Conservation (phyloP, 2,113 vertebrate genomes). For the Fregata magnificens region DNA sequence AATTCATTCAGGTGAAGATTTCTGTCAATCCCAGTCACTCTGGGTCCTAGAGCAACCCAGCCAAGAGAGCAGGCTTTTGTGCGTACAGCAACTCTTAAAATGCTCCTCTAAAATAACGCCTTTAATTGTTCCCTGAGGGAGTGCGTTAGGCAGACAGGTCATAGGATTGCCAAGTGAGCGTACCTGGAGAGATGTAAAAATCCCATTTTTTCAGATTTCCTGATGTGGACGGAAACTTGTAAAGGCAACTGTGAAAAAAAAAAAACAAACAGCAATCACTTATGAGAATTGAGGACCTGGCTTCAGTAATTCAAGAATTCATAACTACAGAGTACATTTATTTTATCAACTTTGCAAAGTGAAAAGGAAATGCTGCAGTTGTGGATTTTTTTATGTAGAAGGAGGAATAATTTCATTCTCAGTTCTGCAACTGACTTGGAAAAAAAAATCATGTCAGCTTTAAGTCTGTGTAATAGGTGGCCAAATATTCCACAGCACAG, state of each 20-base stretch:
- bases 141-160: not conserved
- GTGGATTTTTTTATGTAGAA: not conserved
- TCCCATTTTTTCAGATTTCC: constrained; percentile 54
- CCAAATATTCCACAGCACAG: not conserved
- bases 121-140: not conserved
- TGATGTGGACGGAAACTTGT: not conserved
- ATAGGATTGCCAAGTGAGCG: not conserved
- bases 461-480: not conserved
- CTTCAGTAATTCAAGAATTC: not conserved
- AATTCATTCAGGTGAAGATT: constrained; percentile 72
- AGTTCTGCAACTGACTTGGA: not conserved
- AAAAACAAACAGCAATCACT: not conserved
- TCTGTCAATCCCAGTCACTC: constrained; percentile 45
- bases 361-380: not conserved
- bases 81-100: not conserved
- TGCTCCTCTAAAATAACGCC: not conserved
- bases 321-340: not conserved
- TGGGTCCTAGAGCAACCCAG: constrained; percentile 61
- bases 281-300: not conserved
- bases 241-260: constrained; percentile 47
- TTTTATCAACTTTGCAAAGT: not conserved
- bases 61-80: fast-evolving
- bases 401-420: not conserved
- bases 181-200: constrained; percentile 65
- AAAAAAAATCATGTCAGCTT: not conserved